Evolutionary conservation across 2,797 vertebrate species (phyloP).

Genomic region (Enteromius viviparus): DNA sequence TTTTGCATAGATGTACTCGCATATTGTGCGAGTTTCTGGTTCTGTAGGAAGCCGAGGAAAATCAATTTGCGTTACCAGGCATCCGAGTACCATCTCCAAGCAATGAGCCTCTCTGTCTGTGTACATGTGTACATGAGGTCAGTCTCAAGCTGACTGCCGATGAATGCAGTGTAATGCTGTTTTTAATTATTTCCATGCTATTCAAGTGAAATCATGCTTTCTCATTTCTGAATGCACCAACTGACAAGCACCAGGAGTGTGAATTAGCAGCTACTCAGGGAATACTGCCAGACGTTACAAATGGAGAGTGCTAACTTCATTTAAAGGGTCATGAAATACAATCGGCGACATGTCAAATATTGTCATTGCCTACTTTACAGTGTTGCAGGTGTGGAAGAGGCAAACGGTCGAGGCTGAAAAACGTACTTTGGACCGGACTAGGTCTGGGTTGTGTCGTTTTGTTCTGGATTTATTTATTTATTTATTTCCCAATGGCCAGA

Average conservation of each 20-base stretch:
- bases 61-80: conserved; percentile 66
- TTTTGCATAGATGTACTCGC: conserved; percentile 45
- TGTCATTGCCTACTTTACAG: conserved; percentile 65
- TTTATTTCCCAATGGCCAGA: conserved; percentile 59
- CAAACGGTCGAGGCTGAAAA: conserved; percentile 26
- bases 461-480: conserved; percentile 52
- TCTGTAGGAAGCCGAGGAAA: conserved; percentile 35
- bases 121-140: conserved; percentile 71
- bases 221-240: conserved; percentile 73
- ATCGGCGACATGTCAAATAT: conserved; percentile 73
- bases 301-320: conserved; percentile 73
- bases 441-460: conserved; percentile 55
- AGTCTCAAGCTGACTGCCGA: conserved; percentile 68
- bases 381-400: conserved; percentile 76
- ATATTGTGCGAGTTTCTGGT: conserved; percentile 49
- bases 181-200: conserved; percentile 73
- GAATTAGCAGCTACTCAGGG: conserved; percentile 80
- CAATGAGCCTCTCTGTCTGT: conserved; percentile 68
- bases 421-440: neutral
- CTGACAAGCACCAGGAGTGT: conserved; percentile 81
- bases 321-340: conserved; percentile 74
- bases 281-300: conserved; percentile 77
- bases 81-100: conserved; percentile 61
- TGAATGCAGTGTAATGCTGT: conserved; percentile 68
- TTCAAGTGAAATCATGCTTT: conserved; percentile 79